phyloP scores from a whole-genome alignment of 2,888 invertebrate species.

The Ellobium chinense region DNA sequence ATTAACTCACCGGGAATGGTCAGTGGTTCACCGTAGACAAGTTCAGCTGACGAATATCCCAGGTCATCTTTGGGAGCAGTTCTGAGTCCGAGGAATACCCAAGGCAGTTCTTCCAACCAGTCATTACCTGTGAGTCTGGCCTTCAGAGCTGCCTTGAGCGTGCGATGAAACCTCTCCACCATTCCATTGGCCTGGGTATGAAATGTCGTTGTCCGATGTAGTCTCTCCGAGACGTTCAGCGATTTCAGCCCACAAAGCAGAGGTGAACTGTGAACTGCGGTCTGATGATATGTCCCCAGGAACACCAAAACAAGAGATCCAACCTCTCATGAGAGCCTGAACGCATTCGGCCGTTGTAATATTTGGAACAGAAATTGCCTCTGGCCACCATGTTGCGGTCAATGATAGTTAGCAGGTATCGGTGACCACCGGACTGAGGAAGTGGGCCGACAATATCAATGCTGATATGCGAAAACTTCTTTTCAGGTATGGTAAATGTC shows the following conservation, averaged over 20 bases:
- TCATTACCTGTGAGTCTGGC: background rate
- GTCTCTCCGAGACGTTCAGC: background rate
- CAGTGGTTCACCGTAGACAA: slow-evolving; percentile 12
- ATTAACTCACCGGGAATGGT: slow-evolving; percentile 14
- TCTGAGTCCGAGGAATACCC: slow-evolving; percentile 1
- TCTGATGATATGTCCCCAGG: background rate
- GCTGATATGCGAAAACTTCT: too few relatives aligned
- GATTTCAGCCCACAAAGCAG: slow-evolving; percentile 12
- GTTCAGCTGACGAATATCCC: slow-evolving; percentile 16
- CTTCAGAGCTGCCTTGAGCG: slow-evolving; percentile 4
- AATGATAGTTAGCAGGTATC: too few relatives aligned
- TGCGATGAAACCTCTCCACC: slow-evolving; percentile 13
- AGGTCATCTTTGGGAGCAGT: slow-evolving; percentile 18
- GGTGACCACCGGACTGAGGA: too few relatives aligned
- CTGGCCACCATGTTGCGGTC: too few relatives aligned
- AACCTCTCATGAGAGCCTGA: too few relatives aligned
- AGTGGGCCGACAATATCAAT: too few relatives aligned
- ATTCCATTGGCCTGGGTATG: slow-evolving; percentile 12
- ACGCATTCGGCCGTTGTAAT: too few relatives aligned
- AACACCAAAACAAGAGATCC: too few relatives aligned
- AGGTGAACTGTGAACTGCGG: background rate
- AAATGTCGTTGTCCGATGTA: slow-evolving; percentile 4
- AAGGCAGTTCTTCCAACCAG: slow-evolving; percentile 15
- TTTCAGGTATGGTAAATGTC: too few relatives aligned
- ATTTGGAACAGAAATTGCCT: too few relatives aligned